Conservation (phyloP, 2,113 vertebrate genomes). For the Acanthochromis polyacanthus region DNA sequence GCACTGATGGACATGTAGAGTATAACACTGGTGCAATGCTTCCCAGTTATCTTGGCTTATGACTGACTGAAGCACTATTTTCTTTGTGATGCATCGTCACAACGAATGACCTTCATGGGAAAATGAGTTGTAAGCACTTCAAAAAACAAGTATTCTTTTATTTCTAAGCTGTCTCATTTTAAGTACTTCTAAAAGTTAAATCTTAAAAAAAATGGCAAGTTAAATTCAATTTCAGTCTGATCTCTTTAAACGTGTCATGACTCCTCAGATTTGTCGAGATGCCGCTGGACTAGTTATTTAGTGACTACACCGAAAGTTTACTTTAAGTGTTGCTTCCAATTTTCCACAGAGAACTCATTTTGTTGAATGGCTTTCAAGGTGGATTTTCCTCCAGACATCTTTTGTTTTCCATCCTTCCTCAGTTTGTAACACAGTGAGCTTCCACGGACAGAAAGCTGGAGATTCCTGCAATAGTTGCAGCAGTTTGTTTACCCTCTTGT, state of each 20-base stretch:
- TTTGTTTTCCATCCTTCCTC: not conserved
- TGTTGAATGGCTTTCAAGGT: not conserved
- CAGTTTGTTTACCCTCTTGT: not conserved
- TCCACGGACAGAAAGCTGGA: not conserved
- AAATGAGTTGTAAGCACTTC: not conserved
- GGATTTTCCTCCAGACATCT: not conserved
- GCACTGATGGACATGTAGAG: not conserved
- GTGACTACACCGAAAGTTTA: not conserved
- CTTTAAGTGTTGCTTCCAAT: not conserved
- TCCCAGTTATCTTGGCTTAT: not conserved
- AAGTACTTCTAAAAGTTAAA: too few species aligned
- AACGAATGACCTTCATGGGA: not conserved
- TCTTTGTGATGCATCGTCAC: not conserved
- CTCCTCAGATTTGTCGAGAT: not conserved
- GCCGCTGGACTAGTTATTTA: not conserved
- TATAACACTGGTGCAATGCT: too few species aligned
- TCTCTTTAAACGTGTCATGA: not conserved
- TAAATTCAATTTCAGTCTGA: too few species aligned
- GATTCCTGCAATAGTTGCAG: too few species aligned
- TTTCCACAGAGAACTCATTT: not conserved
- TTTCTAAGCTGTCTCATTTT: too few species aligned
- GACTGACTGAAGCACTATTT: not conserved
- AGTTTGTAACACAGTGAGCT: not conserved
- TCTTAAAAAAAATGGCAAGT: too few species aligned
- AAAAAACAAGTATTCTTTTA: too few species aligned